Conservation (phyloP, 64 coral and sea anemone genomes). For the Dendronephthya gigantea region DNA sequence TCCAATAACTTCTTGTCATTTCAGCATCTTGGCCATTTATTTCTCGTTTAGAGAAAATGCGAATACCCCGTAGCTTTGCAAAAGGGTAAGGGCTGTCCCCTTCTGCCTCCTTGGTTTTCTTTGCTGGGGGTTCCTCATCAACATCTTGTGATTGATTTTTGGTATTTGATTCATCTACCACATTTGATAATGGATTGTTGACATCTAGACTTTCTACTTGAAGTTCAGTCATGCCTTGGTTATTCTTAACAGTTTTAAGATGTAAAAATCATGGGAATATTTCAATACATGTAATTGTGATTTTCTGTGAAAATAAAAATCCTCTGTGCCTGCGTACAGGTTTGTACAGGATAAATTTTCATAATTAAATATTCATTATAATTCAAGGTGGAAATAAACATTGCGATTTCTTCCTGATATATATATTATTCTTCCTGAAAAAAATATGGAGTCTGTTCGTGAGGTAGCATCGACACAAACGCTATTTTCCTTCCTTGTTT, state of each 20-base stretch:
- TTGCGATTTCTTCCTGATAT: no score
- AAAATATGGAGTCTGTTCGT: background rate
- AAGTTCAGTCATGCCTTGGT: background rate
- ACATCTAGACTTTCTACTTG: background rate
- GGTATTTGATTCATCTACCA: background rate
- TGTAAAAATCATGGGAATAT: no score
- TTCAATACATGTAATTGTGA: no score
- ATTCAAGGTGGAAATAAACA: no score
- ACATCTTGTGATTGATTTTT: background rate
- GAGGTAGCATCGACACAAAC: background rate
- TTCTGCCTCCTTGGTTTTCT: background rate
- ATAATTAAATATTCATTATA: no score
- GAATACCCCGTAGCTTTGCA: conserved; percentile 69
- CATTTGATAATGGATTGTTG: background rate
- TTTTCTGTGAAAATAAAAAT: no score
- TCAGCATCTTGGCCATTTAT: conserved; percentile 93
- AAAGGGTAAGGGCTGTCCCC: conserved; percentile 52
- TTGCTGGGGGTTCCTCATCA: background rate
- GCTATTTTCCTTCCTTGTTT: conserved; percentile 38
- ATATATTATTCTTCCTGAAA: no score
- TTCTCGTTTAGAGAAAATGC: conserved; percentile 86
- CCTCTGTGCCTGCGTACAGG: no score
- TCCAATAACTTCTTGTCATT: no score
- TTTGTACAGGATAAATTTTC: no score
- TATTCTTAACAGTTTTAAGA: background rate